Conservation (phyloP, 1,140 invertebrate species). For the Ladona fulva region DNA sequence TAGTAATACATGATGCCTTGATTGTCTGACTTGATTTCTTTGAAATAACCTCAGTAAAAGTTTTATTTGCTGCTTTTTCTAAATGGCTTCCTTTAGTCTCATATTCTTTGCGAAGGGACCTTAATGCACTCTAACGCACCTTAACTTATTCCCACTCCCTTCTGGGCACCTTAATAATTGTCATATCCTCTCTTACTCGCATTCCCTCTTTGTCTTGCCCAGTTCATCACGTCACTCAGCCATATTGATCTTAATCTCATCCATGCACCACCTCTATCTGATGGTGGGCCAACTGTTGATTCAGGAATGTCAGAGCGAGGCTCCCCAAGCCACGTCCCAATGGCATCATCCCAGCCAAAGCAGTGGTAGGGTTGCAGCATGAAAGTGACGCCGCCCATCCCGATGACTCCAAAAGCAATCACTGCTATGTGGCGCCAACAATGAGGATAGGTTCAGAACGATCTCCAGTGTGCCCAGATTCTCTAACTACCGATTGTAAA, state of each 20-base stretch:
- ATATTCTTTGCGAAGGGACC: no score
- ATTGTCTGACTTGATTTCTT: no score
- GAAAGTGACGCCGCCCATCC: not conserved
- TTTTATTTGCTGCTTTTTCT: no score
- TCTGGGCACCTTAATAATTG: no score
- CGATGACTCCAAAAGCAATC: not conserved
- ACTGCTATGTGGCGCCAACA: not conserved
- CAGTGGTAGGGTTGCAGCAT: not conserved
- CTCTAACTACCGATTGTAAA: not conserved
- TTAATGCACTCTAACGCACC: no score
- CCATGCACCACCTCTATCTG: not conserved
- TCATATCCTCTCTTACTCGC: not conserved
- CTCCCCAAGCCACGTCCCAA: not conserved
- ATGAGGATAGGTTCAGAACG: not conserved
- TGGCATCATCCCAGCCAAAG: not conserved
- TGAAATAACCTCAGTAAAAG: no score
- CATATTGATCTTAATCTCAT: not conserved
- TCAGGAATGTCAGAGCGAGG: not conserved
- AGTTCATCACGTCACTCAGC: not conserved
- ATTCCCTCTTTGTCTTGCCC: not conserved
- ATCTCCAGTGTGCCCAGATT: not conserved
- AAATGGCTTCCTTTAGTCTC: no score
- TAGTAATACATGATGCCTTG: no score
- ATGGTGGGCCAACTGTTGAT: not conserved
- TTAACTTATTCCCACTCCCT: no score